Conservation (phyloP, 2,888 invertebrate genomes). For the Magallana nippona region DNA sequence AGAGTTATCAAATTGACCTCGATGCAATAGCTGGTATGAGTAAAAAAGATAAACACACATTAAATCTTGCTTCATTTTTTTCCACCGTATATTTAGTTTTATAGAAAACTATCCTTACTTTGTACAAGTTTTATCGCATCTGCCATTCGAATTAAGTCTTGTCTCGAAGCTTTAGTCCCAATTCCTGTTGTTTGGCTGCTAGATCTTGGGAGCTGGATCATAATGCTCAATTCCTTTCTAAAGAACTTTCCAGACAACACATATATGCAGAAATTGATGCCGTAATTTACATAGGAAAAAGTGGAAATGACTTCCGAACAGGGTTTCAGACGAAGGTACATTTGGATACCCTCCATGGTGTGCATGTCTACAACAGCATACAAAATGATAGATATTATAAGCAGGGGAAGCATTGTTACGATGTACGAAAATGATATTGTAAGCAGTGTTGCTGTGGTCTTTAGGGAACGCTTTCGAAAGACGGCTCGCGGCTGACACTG, state of each 20-base stretch:
- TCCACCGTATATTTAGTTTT: too few species aligned
- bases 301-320: conserved; percentile 61
- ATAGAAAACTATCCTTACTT: too few species aligned
- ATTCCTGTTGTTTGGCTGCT: conserved; percentile 35
- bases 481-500: conserved; percentile 11
- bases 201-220: conserved; percentile 46
- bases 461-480: conserved; percentile 54
- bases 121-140: too few species aligned
- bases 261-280: conserved; percentile 74
- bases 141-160: too few species aligned
- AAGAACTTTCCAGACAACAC: conserved; percentile 71
- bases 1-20: too few species aligned
- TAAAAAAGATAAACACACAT: too few species aligned
- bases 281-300: conserved; percentile 70
- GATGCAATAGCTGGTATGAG: too few species aligned
- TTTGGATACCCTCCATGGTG: neutral
- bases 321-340: conserved; percentile 55
- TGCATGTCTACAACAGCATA: conserved; percentile 51
- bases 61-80: too few species aligned
- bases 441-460: conserved; percentile 72
- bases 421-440: conserved; percentile 72
- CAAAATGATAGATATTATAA: conserved; percentile 66
- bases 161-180: neutral
- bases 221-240: conserved; percentile 64
- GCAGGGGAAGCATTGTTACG: conserved; percentile 67